phyloP scores from a whole-genome alignment of 2,113 vertebrate species.

The Anser cygnoides region DNA sequence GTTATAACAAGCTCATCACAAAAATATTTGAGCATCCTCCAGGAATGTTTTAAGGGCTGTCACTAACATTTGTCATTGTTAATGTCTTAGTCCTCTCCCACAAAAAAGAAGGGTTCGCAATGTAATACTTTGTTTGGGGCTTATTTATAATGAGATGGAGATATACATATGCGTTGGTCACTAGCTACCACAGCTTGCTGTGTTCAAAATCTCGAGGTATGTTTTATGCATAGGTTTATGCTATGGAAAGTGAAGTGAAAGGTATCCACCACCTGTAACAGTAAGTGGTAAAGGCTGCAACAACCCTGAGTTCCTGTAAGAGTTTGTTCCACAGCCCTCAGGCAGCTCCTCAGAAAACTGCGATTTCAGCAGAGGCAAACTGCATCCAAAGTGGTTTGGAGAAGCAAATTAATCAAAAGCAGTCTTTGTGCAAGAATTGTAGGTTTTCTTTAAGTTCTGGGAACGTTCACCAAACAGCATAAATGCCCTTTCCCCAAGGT shows the following conservation, averaged over 20 bases:
- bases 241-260: background rate
- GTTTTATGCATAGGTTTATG: background rate
- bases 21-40: conserved; percentile 60
- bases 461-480: background rate
- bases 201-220: background rate
- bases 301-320: background rate
- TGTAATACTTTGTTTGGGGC: background rate
- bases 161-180: background rate
- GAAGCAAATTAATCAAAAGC: background rate
- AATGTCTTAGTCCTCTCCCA: background rate
- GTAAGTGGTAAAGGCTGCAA: background rate
- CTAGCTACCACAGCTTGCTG: background rate
- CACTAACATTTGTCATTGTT: conserved; percentile 4
- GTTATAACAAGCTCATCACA: conserved; percentile 59
- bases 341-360: background rate
- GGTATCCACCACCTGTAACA: background rate
- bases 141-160: background rate
- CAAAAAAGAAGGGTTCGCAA: background rate
- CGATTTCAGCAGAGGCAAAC: background rate
- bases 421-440: background rate
- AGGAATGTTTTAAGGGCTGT: conserved; percentile 43
- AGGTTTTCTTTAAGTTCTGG: background rate
- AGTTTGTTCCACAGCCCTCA: background rate
- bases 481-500: background rate
- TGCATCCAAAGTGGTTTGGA: background rate